A percentile compares a stretch with the other conserved stretches of the same genome.
Conservation (phyloP, 2,888 invertebrate genomes). For the Chloroclystis v-ata region DNA sequence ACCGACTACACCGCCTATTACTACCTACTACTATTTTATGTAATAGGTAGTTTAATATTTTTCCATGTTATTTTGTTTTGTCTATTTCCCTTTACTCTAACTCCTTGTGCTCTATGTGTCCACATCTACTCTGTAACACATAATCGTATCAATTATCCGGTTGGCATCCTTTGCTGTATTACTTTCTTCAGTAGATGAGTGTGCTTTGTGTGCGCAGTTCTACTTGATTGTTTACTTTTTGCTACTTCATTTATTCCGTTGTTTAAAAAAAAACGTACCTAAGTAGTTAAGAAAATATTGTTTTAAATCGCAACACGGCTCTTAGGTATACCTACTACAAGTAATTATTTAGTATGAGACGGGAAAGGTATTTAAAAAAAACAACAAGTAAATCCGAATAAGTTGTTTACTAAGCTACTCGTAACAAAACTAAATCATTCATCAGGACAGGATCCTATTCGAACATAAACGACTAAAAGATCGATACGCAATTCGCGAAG, state of each 20-base stretch:
- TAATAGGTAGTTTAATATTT: neutral
- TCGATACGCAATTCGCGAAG: constrained; percentile 2
- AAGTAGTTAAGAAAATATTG: too few relatives aligned
- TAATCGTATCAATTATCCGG: constrained; percentile 75
- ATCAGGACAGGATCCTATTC: constrained; percentile 1
- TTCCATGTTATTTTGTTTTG: neutral
- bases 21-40: too few relatives aligned
- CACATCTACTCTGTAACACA: constrained; percentile 53
- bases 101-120: constrained; percentile 25
- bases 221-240: constrained; percentile 18
- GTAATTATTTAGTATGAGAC: too few relatives aligned
- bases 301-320: too few relatives aligned
- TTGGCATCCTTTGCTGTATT: constrained; percentile 70
- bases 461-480: constrained; percentile 1
- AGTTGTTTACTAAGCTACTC: neutral
- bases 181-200: constrained; percentile 54
- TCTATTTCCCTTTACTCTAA: neutral
- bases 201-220: constrained; percentile 40
- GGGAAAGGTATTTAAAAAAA: too few relatives aligned
- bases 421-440: neutral
- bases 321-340: too few relatives aligned
- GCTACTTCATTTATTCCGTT: neutral
- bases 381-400: neutral
- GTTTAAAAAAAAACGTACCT: too few relatives aligned
- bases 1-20: too few relatives aligned